Evolutionary conservation across 2,797 vertebrate species (phyloP).

Genomic region (Erpetoichthys calabaricus): DNA sequence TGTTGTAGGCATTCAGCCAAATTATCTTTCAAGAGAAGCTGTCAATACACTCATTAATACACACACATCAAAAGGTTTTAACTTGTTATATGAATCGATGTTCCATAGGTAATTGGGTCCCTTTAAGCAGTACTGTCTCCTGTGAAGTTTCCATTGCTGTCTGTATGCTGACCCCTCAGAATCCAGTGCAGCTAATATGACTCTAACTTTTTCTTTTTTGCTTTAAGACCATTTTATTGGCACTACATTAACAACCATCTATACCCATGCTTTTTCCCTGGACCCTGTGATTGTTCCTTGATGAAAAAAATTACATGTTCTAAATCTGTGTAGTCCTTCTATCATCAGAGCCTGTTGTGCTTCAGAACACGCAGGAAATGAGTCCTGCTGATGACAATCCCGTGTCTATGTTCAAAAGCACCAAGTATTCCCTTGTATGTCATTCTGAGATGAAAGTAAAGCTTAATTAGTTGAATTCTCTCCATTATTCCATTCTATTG

Average conservation of each 20-base stretch:
- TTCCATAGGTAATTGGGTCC: slow-evolving; percentile 13
- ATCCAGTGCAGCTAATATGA: slow-evolving; percentile 3
- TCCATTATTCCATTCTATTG: too few species aligned
- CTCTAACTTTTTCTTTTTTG: slow-evolving; percentile 9
- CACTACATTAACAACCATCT: slow-evolving; percentile 5
- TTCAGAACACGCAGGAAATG: too few species aligned
- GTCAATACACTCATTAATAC: slow-evolving; percentile 13
- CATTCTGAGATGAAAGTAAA: too few species aligned
- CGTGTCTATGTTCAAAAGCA: too few species aligned
- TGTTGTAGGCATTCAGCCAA: slow-evolving; percentile 10
- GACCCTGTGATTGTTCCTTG: slow-evolving; percentile 5
- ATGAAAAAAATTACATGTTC: slow-evolving; percentile 4
- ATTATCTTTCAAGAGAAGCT: slow-evolving; percentile 12
- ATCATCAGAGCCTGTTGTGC: neutral
- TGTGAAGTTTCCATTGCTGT: slow-evolving; percentile 1
- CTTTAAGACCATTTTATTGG: slow-evolving; percentile 3
- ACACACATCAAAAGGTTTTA: slow-evolving; percentile 11
- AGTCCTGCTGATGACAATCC: too few species aligned
- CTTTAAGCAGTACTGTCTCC: slow-evolving; percentile 9
- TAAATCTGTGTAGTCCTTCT: slow-evolving; percentile 1
- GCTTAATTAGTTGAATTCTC: too few species aligned
- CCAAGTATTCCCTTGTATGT: too few species aligned
- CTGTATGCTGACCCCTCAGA: neutral
- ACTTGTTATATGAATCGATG: slow-evolving; percentile 14
- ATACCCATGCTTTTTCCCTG: slow-evolving; percentile 4